These are phyloP conservation scores for Drosophila aldrichi DNA, from an alignment of 2,888 invertebrate species.

Conservation along the genomic window DNA sequence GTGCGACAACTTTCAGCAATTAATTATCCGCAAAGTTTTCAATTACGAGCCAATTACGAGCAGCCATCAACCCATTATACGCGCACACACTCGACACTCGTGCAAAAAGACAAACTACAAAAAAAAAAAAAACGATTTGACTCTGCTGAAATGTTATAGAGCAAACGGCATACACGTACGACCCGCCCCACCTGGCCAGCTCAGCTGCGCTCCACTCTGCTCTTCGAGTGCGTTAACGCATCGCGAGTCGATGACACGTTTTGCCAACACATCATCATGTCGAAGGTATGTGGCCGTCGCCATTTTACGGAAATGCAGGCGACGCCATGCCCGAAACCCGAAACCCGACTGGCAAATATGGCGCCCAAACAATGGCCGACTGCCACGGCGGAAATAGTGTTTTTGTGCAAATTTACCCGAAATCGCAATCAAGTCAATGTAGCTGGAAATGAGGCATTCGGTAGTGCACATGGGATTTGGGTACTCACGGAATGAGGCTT, in stretches of 20 bases:
- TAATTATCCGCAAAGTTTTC: constrained; percentile 80
- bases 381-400: constrained; percentile 35
- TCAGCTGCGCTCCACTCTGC: not conserved
- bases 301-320: constrained; percentile 70
- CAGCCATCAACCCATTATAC: constrained; percentile 50
- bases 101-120: not conserved
- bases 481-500: not conserved
- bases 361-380: constrained; percentile 53
- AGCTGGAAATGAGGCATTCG: not conserved
- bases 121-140: constrained; percentile 13
- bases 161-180: constrained; percentile 25
- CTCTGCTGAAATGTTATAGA: constrained; percentile 56
- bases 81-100: constrained; percentile 15
- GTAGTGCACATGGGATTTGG: not conserved
- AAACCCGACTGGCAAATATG: constrained; percentile 67
- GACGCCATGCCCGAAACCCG: constrained; percentile 15
- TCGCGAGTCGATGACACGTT: constrained; percentile 68
- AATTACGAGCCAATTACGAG: constrained; percentile 76
- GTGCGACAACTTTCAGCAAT: constrained; percentile 73
- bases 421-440: constrained; percentile 45
- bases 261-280: constrained; percentile 79
- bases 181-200: not conserved
- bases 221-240: constrained; percentile 27
- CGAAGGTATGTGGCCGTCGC: constrained; percentile 64
- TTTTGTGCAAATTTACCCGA: constrained; percentile 72